A percentile compares a stretch with the other conserved stretches of the same genome.
Evolutionary conservation across 2,888 invertebrate genomes (phyloP).

Genomic region (Agrotis ipsilon): DNA sequence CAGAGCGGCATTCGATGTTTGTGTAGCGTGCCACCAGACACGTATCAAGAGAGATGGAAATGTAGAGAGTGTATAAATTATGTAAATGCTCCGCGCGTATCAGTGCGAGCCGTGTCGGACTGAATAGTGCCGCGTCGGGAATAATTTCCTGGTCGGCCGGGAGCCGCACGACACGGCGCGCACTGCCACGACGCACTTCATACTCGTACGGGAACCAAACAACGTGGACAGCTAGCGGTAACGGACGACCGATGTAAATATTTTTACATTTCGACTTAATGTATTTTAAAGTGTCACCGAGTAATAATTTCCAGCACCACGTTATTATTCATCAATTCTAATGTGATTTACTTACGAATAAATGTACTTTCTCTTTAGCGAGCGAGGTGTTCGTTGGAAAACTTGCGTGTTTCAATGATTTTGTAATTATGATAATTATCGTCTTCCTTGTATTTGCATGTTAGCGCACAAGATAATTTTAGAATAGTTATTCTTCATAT

Average conservation of each 20-base stretch:
- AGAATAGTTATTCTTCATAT: slow-evolving; percentile 87
- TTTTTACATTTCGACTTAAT: slow-evolving; percentile 86
- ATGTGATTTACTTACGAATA: slow-evolving; percentile 81
- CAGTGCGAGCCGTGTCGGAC: slow-evolving; percentile 19
- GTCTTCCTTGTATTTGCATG: slow-evolving; percentile 88
- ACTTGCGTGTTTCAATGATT: slow-evolving; percentile 77
- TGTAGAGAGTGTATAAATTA: slow-evolving; percentile 51
- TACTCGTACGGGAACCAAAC: slow-evolving; percentile 31
- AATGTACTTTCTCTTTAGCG: slow-evolving; percentile 74
- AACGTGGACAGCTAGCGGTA: slow-evolving; percentile 50
- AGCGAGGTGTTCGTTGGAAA: slow-evolving; percentile 81
- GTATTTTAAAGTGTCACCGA: slow-evolving; percentile 86
- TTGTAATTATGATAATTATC: slow-evolving; percentile 74
- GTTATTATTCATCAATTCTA: slow-evolving; percentile 81
- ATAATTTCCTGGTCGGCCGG: slow-evolving; percentile 20
- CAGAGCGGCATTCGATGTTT: slow-evolving; percentile 59
- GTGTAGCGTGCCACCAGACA: slow-evolving; percentile 57
- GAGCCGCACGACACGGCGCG: slow-evolving; percentile 9
- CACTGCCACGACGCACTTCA: slow-evolving; percentile 1
- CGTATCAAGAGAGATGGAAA: slow-evolving; percentile 43
- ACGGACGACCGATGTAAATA: slow-evolving; percentile 81
- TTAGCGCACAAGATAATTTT: slow-evolving; percentile 87
- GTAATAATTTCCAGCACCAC: slow-evolving; percentile 83
- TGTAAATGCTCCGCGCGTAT: slow-evolving; percentile 49
- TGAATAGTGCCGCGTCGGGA: slow-evolving; percentile 20